phyloP scores from a whole-genome alignment of 2,113 vertebrate species.

The Tringa solitaria region DNA sequence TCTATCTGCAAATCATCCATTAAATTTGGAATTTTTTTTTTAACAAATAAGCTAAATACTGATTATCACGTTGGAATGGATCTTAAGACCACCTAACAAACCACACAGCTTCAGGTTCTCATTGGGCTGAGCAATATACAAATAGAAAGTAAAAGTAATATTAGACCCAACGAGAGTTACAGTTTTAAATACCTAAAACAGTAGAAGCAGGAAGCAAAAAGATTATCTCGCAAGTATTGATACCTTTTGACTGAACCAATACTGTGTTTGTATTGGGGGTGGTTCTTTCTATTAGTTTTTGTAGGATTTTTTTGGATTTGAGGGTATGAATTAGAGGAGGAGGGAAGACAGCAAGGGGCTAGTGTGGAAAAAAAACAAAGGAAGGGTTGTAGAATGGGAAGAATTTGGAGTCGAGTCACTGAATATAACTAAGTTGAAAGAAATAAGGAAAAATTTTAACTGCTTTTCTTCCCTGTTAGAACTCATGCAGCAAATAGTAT shows the following conservation, averaged over 20 bases:
- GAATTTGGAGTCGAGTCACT: background rate
- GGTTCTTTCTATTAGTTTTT: background rate
- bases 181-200: background rate
- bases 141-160: background rate
- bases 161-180: background rate
- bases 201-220: background rate
- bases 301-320: background rate
- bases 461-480: background rate
- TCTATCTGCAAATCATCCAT: background rate
- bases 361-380: background rate
- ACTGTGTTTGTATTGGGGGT: background rate
- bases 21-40: background rate
- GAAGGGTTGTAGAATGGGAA: background rate
- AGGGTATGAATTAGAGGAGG: background rate
- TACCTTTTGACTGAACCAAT: background rate
- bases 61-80: background rate
- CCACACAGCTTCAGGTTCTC: background rate
- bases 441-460: background rate
- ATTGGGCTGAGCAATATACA: background rate
- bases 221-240: background rate
- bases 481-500: background rate
- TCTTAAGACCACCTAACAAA: background rate
- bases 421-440: background rate
- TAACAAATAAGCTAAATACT: background rate
- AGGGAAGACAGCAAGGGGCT: background rate